Evolutionary conservation across 1,140 invertebrate species (phyloP).

Genomic region (Cryptotermes secundus): DNA sequence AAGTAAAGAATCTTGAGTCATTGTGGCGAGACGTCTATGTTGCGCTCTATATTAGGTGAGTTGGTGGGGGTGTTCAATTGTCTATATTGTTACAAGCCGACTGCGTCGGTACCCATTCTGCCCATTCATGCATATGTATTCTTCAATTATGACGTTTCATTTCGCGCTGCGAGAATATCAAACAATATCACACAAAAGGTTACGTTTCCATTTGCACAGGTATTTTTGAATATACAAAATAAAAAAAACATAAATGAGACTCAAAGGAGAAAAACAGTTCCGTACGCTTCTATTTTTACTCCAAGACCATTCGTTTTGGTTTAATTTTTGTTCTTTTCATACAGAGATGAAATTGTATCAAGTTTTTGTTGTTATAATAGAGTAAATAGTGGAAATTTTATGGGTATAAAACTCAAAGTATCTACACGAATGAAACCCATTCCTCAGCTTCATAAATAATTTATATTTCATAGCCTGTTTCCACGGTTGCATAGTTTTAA

Average conservation of each 20-base stretch:
- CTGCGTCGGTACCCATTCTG: background rate
- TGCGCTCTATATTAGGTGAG: too few relatives aligned
- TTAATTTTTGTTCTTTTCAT: background rate
- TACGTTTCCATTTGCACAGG: background rate
- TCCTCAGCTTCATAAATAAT: too few relatives aligned
- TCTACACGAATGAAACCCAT: too few relatives aligned
- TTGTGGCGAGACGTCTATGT: background rate
- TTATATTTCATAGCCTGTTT: too few relatives aligned
- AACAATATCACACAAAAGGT: conserved; percentile 9
- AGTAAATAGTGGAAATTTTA: too few relatives aligned
- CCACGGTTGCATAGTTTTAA: too few relatives aligned
- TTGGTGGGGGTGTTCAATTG: background rate
- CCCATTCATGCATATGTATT: conserved; percentile 19
- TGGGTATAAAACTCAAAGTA: too few relatives aligned
- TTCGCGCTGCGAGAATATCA: background rate
- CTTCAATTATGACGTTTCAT: background rate
- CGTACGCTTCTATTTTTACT: background rate
- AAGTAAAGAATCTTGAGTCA: background rate
- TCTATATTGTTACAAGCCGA: background rate
- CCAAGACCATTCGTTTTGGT: background rate
- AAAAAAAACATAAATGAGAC: background rate
- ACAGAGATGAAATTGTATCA: background rate
- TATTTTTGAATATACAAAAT: background rate
- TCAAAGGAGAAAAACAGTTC: background rate
- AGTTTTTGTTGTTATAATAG: background rate